These are phyloP conservation scores for Heterotis niloticus DNA, from an alignment of 2,113 vertebrate species.

Conservation along the genomic window DNA sequence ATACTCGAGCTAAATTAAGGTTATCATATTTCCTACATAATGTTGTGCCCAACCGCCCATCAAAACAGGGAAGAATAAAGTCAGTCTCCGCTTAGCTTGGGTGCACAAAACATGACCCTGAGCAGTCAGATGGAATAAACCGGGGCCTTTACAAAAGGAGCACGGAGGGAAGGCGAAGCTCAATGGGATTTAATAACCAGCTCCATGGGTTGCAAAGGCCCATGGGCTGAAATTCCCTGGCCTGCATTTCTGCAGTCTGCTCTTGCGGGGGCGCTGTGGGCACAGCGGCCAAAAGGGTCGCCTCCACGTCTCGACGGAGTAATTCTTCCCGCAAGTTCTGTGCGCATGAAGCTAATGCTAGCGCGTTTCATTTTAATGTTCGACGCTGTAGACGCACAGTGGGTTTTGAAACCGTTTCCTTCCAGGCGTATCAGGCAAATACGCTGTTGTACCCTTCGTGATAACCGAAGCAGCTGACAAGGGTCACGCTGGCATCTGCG, in stretches of 20 bases:
- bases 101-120: constrained; percentile 32
- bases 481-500: too few species aligned
- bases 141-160: constrained; percentile 12
- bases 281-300: neutral
- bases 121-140: constrained; percentile 18
- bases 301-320: too few species aligned
- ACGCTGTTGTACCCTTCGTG: too few species aligned
- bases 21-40: constrained; percentile 43
- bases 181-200: constrained; percentile 28
- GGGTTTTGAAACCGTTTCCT: too few species aligned
- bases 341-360: too few species aligned
- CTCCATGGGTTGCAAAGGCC: constrained; percentile 17
- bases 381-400: too few species aligned
- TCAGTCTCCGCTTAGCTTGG: constrained; percentile 18
- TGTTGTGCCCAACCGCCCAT: constrained; percentile 26
- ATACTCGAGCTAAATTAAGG: constrained; percentile 56
- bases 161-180: neutral
- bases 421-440: too few species aligned
- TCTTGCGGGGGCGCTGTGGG: neutral
- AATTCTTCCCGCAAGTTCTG: too few species aligned
- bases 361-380: too few species aligned
- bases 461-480: too few species aligned
- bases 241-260: neutral
- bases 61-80: constrained; percentile 23
- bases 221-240: neutral